Conservation (phyloP, 2,888 invertebrate species). For the Lissonota sp. region DNA sequence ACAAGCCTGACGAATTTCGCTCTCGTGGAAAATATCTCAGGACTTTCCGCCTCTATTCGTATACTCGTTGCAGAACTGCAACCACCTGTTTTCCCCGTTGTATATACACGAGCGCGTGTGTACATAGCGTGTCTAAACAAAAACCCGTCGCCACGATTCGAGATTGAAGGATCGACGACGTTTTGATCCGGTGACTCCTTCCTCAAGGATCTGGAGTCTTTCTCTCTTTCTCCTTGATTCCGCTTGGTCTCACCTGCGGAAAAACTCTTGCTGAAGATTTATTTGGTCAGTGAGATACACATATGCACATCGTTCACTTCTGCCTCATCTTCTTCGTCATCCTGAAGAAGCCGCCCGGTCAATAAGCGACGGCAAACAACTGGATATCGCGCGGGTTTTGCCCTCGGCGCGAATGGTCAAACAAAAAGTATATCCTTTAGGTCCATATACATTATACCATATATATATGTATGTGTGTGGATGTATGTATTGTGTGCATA, state of each 20-base stretch:
- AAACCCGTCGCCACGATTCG: constrained; percentile 39
- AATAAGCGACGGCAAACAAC: constrained; percentile 64
- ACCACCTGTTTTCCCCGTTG: constrained; percentile 58
- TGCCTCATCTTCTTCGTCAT: constrained; percentile 24
- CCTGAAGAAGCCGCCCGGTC: constrained; percentile 53
- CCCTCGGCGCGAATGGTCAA: constrained; percentile 57
- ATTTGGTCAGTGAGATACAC: constrained; percentile 38
- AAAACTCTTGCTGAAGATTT: constrained; percentile 20
- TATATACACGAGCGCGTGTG: not conserved
- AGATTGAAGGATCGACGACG: constrained; percentile 37
- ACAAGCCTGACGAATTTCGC: constrained; percentile 44
- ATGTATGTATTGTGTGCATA: constrained; percentile 19
- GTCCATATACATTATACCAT: not conserved
- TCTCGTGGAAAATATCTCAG: constrained; percentile 17
- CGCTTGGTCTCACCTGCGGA: not conserved
- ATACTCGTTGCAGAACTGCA: constrained; percentile 6
- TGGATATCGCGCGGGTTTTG: constrained; percentile 30
- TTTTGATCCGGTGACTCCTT: not conserved
- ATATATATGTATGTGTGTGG: not conserved
- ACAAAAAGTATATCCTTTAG: constrained; percentile 25
- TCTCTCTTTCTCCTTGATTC: not conserved
- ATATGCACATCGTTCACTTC: constrained; percentile 17
- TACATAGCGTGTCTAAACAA: not conserved
- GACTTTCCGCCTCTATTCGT: constrained; percentile 42
- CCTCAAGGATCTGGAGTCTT: constrained; percentile 4